A percentile compares a stretch with the other conserved stretches of the same genome.
Evolutionary conservation across 2,797 vertebrate genomes (phyloP).

Genomic region (Bovichtus diacanthus): DNA sequence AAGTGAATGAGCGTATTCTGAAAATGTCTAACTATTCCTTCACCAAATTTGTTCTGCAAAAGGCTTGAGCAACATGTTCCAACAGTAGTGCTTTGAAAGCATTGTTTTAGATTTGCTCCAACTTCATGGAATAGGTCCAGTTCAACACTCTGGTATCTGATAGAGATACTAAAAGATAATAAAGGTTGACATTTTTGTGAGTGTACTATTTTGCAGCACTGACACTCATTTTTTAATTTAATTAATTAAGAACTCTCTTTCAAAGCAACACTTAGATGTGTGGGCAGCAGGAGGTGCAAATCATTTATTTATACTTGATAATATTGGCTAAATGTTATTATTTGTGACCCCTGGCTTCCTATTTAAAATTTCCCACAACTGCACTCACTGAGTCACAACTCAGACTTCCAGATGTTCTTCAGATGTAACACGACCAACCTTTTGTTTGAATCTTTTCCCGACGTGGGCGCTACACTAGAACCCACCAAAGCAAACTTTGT

Average conservation of each 20-base stretch:
- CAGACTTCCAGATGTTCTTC: neutral
- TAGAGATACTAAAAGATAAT: too few species aligned
- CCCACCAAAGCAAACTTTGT: neutral
- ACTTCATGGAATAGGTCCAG: neutral
- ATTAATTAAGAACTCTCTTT: neutral
- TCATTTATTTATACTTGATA: neutral
- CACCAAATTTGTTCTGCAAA: neutral
- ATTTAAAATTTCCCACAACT: neutral
- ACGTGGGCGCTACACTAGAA: neutral
- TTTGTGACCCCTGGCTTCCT: neutral
- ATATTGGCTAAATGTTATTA: neutral
- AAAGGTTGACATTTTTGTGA: conserved; percentile 5
- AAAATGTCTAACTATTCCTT: neutral
- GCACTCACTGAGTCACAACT: neutral
- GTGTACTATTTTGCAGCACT: neutral
- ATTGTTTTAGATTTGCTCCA: neutral
- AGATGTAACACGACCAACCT: too few species aligned
- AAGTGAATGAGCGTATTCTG: neutral
- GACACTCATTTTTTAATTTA: neutral
- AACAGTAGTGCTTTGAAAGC: neutral
- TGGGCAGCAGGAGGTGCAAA: conserved; percentile 8
- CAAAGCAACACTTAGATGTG: neutral
- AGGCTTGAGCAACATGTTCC: neutral
- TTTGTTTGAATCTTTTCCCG: neutral
- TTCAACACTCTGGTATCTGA: neutral